These are phyloP conservation scores for Apostichopus parvimensis DNA, from an alignment of 35 echinoderm and acorn worm species.

Conservation along the genomic window DNA sequence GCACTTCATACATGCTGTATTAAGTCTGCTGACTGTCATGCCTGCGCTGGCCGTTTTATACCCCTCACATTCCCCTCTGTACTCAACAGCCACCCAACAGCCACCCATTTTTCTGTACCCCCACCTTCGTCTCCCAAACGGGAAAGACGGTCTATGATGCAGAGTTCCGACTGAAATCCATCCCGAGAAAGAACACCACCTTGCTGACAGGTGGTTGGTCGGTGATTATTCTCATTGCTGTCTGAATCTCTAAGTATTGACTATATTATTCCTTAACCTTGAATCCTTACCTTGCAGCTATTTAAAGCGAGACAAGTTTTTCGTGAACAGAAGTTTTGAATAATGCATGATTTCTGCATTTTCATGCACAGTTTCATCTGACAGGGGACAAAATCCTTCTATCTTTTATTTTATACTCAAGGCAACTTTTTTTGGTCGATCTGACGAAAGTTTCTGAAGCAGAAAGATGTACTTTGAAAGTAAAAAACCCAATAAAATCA, in stretches of 20 bases:
- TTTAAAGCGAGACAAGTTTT: neutral
- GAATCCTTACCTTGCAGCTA: neutral
- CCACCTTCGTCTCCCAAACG: too few species aligned
- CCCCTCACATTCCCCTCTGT: too few species aligned
- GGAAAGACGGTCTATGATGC: too few species aligned
- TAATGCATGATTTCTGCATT: neutral
- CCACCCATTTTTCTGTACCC: too few species aligned
- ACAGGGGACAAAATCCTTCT: neutral
- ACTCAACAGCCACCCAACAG: too few species aligned
- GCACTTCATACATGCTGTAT: too few species aligned
- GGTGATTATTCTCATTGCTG: neutral
- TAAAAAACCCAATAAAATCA: neutral
- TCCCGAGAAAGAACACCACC: neutral
- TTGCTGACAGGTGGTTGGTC: neutral
- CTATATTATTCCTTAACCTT: slow-evolving; percentile 3
- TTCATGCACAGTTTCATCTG: neutral
- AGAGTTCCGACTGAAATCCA: too few species aligned
- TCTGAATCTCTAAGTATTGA: neutral
- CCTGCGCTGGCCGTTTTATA: too few species aligned
- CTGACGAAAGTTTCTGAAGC: neutral
- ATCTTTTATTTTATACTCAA: neutral
- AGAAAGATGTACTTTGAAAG: neutral
- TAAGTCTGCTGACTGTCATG: too few species aligned
- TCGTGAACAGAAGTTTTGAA: neutral
- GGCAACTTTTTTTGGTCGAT: neutral